Evolutionary conservation across 2,888 invertebrate species (phyloP), one percentile per base, ranked within the genome.

Genomic region (Julus scanicus): DNA sequence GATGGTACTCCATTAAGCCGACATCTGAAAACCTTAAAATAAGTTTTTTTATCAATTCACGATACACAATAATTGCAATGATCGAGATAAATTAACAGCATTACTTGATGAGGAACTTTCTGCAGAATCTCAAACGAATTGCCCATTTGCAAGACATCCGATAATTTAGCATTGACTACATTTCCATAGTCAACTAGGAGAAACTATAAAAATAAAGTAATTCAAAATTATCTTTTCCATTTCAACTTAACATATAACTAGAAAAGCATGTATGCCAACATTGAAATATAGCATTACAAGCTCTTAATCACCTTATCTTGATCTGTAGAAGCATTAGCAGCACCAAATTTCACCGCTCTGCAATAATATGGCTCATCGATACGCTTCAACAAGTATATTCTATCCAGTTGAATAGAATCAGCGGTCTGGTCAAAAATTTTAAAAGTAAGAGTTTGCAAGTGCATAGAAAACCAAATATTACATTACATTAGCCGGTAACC

Each of bases 321-420:
- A 63, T n/a, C 63, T n/a, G n/a, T n/a, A n/a, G n/a, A n/a, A n/a
- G n/a, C n/a, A 63, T 2, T 3, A 13, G 63, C 63, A n/a, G 63
- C 63, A 63, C 20, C n/a, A n/a, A 63, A 1, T 63, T 63, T 63
- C 63, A 63, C 20, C 4, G 63, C 63, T n/a, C 63, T 17, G 63
- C 2, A 63, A n/a, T 84, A 84, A 84, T 94, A 93, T 71, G 91
- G 91, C 1, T 90, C 90, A 86, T 91, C 92, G 1, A 92, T 91
- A 80, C 93, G 93, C 89, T 92, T 92, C 0, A 93, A 92, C 49
- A 94, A 92, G 90, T 94, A 94, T 37, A 94, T 92, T 92, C 90
- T 92, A 90, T 86, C 92, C 87, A 90, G 92, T 48, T 91, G 90
- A 0, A 63, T 6, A 1, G 63, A 63, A 63, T 63, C 63, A n/a